Evolutionary conservation across 2,797 vertebrate species (phyloP), one percentile per base, ranked within the genome.

Genomic region (Lacerta agilis): DNA sequence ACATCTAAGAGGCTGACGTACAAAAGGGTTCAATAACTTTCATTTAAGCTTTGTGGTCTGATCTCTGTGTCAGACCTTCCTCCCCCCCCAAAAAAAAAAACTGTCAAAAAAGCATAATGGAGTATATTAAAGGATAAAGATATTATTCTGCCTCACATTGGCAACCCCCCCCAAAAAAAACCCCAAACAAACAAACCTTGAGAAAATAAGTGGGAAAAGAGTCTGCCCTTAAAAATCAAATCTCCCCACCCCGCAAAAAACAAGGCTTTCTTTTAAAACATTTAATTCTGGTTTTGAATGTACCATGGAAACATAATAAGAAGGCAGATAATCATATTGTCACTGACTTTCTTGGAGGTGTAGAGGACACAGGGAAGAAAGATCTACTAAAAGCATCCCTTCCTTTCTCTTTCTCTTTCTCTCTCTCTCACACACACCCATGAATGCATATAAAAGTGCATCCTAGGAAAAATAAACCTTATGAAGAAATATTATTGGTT

Each of bases 331-430:
- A 45, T 45, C 73, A 64, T 80, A 18, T 23, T 41, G 13, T 66
- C 29, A 33, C 23, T 73, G 67, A 80, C 71, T n/a, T 87, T 38
- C 49, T 87, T 73, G 69, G 10, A 25, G 45, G 20, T 9, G 66
- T 23, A 66, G 58, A 82, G 77, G 29, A 66, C 55, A 43, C 29
- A 49, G 10, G 49, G 33, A 58, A 61, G 58, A 79, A 82, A 76
- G 15, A 64, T 82, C 8, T 82, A 87, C 55, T 82, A 79, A 82
- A 6, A 87, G 41, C 72, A 18, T 82, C 69, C 20, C n/a, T 73
- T 17, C 66, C 3, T 66, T 38, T 41, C 38, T 55, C 49, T 49
- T 45, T 45, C 43, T 45, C 45, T 49, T 13, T 55, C 49, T 55
- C 38, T 41, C 38, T 41, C 38, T 4, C 38, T 41, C 80, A 29